Evolutionary conservation across 2,888 invertebrate genomes (phyloP).

Genomic region (Eupithecia vulgata): DNA sequence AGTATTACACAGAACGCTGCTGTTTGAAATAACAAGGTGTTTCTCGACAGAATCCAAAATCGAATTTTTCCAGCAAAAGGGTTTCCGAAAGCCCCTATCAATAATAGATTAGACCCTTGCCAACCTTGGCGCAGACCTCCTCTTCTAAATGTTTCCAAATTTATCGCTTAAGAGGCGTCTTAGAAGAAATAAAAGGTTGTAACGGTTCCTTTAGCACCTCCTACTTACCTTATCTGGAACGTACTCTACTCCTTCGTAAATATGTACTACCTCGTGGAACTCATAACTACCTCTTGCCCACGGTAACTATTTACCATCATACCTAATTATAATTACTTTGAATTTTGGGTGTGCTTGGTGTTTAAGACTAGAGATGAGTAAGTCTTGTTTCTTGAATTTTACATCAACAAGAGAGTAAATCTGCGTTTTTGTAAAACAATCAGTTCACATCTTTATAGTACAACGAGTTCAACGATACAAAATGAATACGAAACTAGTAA

Average conservation of each 20-base stretch:
- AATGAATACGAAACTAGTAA: background rate
- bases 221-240: background rate
- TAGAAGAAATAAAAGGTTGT: constrained; percentile 46
- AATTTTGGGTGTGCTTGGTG: background rate
- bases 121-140: constrained; percentile 57
- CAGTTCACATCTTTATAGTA: background rate
- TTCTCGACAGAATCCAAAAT: constrained; percentile 51
- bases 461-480: background rate
- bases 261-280: background rate
- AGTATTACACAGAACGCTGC: constrained; percentile 26
- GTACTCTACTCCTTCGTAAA: background rate
- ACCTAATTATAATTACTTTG: background rate
- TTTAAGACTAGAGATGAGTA: background rate
- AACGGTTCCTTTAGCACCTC: constrained; percentile 9
- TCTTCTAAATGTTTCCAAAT: constrained; percentile 60
- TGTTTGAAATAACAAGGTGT: constrained; percentile 48
- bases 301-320: background rate
- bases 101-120: constrained; percentile 65
- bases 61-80: constrained; percentile 51
- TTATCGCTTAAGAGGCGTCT: constrained; percentile 57
- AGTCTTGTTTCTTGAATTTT: background rate
- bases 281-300: background rate
- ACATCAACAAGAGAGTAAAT: background rate
- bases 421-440: background rate
- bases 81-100: constrained; percentile 58